phyloP scores from a whole-genome alignment of 2,888 invertebrate genomes.

The Drosophila leonis region DNA sequence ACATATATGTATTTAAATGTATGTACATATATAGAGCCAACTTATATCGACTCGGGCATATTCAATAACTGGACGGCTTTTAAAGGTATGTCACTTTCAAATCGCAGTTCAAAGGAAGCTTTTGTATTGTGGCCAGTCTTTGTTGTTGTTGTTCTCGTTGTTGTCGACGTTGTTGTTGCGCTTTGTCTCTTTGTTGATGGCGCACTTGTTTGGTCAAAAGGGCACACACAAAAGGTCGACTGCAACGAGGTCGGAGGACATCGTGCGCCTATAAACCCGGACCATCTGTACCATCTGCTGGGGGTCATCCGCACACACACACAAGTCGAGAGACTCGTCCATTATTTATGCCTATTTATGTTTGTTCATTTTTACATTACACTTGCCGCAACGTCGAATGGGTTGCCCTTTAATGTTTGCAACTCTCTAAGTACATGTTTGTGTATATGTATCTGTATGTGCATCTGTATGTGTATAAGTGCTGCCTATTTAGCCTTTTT shows the following conservation, averaged over 20 bases:
- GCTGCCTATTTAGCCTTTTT: neutral
- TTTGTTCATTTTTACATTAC: conserved; percentile 65
- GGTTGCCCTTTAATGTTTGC: conserved; percentile 27
- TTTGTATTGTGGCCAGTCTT: conserved; percentile 49
- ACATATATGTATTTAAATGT: neutral
- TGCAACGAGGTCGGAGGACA: conserved; percentile 32
- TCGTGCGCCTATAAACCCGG: neutral
- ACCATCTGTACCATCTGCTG: conserved; percentile 12
- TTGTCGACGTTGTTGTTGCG: conserved; percentile 11
- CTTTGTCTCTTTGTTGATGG: conserved; percentile 65
- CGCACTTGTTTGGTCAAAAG: conserved; percentile 76
- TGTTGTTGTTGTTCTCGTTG: conserved; percentile 19
- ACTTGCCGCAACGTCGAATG: conserved; percentile 34
- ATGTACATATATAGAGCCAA: neutral
- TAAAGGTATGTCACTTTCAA: conserved; percentile 39
- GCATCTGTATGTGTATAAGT: neutral
- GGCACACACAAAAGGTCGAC: conserved; percentile 66
- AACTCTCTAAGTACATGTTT: neutral
- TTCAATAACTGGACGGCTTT: conserved; percentile 2
- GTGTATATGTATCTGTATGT: neutral
- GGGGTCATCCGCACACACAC: conserved; percentile 28
- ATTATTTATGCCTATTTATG: conserved; percentile 69
- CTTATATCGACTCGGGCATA: neutral
- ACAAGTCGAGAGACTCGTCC: conserved; percentile 28
- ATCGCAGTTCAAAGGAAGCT: conserved; percentile 66